Conservation (phyloP, 2,888 invertebrate genomes). For the Limnephilus marmoratus region DNA sequence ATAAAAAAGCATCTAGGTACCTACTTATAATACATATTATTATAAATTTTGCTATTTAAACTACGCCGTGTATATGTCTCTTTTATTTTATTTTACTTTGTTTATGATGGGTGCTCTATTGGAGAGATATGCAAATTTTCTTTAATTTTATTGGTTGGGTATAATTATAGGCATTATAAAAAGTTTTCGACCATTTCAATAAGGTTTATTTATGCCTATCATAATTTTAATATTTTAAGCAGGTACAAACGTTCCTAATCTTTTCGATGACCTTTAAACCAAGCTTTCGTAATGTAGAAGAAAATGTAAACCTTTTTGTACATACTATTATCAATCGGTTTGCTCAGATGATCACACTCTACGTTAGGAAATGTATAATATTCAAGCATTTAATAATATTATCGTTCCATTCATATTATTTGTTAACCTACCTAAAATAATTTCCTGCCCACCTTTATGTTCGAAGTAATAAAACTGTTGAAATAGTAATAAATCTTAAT, state of each 20-base stretch:
- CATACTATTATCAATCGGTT: neutral
- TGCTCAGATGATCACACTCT: neutral
- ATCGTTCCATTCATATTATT: neutral
- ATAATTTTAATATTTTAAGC: no score
- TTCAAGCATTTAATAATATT: neutral
- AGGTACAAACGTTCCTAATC: neutral
- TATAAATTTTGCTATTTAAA: neutral
- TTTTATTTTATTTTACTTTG: neutral
- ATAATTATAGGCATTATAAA: neutral
- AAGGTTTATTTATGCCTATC: neutral
- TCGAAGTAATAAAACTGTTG: neutral
- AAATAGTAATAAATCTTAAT: neutral
- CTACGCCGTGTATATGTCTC: neutral
- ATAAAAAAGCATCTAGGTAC: neutral
- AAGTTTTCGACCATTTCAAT: neutral
- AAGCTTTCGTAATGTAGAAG: neutral
- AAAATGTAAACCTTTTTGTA: neutral
- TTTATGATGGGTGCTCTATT: neutral
- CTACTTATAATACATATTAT: neutral
- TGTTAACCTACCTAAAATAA: neutral
- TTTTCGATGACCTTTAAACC: neutral
- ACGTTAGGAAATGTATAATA: neutral
- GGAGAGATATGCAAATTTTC: neutral
- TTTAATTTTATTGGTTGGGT: neutral
- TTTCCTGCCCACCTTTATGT: neutral